A percentile compares a stretch with the other conserved stretches of the same genome.
These are phyloP conservation scores for Mythimna loreyi DNA, from an alignment of 2,888 invertebrate genomes.

Conservation along the genomic window DNA sequence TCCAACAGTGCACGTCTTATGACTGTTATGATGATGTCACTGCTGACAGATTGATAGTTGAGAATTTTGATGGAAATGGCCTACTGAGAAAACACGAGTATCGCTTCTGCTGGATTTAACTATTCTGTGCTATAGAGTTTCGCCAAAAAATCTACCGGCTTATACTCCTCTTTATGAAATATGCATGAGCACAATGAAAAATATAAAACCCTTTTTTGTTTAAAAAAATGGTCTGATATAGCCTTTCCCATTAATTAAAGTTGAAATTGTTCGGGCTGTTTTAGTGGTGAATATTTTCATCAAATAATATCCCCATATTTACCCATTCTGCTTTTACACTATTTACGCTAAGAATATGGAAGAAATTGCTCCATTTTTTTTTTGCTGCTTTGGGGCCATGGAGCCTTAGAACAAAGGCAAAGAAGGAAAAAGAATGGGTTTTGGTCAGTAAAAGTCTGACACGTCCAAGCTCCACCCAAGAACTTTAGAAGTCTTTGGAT, in stretches of 20 bases:
- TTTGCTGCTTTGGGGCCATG: too few species aligned
- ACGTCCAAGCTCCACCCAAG: too few species aligned
- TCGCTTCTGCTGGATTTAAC: neutral
- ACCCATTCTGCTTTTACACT: too few species aligned
- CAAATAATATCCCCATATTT: neutral
- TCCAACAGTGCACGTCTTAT: too few species aligned
- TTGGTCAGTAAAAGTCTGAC: too few species aligned
- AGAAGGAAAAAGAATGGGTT: too few species aligned
- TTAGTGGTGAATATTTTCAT: neutral
- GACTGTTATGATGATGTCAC: too few species aligned
- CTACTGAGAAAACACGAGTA: neutral
- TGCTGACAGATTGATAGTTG: too few species aligned
- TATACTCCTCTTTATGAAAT: slow-evolving; percentile 25
- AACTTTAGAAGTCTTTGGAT: too few species aligned
- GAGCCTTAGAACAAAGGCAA: too few species aligned
- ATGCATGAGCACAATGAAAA: slow-evolving; percentile 23
- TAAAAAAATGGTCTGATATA: neutral
- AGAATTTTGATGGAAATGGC: neutral
- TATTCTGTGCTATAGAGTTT: neutral
- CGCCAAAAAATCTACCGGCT: neutral
- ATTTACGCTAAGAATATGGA: too few species aligned
- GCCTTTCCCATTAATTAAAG: neutral
- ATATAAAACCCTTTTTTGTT: neutral
- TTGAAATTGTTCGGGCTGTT: neutral
- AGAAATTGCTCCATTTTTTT: too few species aligned